These are phyloP conservation scores for Perdita meconis DNA, from an alignment of 2,888 invertebrate species.

Conservation along the genomic window DNA sequence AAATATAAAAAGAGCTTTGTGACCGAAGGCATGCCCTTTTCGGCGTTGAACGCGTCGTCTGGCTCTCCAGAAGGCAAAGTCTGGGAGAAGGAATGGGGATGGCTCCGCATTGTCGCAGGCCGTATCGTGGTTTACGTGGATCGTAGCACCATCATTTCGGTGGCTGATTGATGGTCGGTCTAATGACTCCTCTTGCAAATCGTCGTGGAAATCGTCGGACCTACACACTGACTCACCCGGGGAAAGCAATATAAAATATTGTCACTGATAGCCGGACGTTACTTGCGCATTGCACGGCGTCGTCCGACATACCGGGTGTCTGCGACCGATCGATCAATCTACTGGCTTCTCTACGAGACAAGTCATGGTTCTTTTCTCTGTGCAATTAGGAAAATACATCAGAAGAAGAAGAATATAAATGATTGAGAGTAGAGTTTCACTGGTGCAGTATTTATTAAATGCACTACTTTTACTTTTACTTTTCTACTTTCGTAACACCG, in stretches of 20 bases:
- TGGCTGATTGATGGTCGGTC: constrained; percentile 63
- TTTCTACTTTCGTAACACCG: no score
- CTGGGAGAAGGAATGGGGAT: constrained; percentile 28
- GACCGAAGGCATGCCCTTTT: background rate
- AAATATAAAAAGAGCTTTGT: constrained; percentile 1
- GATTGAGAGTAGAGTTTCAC: no score
- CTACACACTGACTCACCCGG: constrained; percentile 30
- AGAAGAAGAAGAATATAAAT: no score
- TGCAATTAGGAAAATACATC: no score
- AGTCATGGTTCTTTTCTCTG: no score
- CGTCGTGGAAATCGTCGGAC: constrained; percentile 57
- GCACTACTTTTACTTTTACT: no score
- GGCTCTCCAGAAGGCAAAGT: background rate
- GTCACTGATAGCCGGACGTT: constrained; percentile 43
- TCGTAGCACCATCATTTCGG: constrained; percentile 53
- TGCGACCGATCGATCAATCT: constrained; percentile 15
- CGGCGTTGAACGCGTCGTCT: constrained; percentile 17
- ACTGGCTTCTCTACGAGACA: no score
- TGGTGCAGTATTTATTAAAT: no score
- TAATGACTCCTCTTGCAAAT: constrained; percentile 67
- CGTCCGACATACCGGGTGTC: constrained; percentile 29
- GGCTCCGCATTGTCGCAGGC: constrained; percentile 48
- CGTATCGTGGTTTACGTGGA: constrained; percentile 49
- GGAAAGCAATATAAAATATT: constrained; percentile 60
- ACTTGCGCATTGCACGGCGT: constrained; percentile 21